These are phyloP conservation scores for Tyria jacobaeae DNA, from an alignment of 2,888 invertebrate species.

Conservation along the genomic window DNA sequence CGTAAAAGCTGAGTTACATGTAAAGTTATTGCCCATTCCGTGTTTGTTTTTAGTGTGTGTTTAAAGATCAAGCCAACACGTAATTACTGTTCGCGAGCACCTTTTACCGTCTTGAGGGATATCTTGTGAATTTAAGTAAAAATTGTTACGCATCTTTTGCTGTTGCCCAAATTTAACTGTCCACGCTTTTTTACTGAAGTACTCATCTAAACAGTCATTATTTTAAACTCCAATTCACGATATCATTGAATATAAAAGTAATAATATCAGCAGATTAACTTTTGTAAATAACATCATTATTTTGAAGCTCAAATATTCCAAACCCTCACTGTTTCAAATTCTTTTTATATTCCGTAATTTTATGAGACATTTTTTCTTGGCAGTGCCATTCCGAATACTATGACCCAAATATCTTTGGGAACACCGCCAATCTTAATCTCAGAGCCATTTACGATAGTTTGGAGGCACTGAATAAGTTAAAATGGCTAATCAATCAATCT, in stretches of 20 bases:
- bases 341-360: conserved; percentile 26
- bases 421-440: conserved; percentile 51
- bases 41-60: conserved; percentile 60
- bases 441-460: conserved; percentile 48
- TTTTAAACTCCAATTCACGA: neutral
- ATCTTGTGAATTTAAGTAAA: conserved; percentile 30
- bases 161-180: neutral
- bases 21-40: conserved; percentile 48
- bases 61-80: conserved; percentile 42
- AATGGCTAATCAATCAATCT: conserved; percentile 78
- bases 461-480: conserved; percentile 45
- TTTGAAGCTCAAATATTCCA: conserved; percentile 12
- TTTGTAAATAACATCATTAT: conserved; percentile 18
- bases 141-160: conserved; percentile 5
- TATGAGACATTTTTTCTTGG: conserved; percentile 48
- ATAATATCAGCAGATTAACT: conserved; percentile 10
- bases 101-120: conserved; percentile 34
- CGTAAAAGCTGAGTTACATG: conserved; percentile 46
- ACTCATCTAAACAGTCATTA: neutral
- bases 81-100: conserved; percentile 42
- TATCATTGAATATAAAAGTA: conserved; percentile 8
- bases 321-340: conserved; percentile 27
- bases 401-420: conserved; percentile 48
- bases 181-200: neutral
- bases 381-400: conserved; percentile 30